These are phyloP conservation scores for Laticauda colubrina DNA, from an alignment of 2,113 vertebrate species.

Conservation along the genomic window DNA sequence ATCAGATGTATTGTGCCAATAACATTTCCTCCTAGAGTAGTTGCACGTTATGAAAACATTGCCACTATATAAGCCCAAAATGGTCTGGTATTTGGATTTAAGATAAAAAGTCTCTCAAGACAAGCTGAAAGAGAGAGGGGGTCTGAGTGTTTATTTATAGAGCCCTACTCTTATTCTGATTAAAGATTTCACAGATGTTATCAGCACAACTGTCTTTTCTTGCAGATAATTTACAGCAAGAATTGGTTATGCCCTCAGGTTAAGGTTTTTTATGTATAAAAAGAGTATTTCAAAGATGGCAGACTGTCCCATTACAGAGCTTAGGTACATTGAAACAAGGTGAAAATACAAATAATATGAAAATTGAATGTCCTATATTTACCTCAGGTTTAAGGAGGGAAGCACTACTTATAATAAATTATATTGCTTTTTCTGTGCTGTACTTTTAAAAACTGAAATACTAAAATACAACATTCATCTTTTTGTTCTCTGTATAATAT, in stretches of 20 bases:
- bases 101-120: not conserved
- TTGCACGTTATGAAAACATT: not conserved
- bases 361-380: not conserved
- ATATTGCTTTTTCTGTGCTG: conserved; percentile 28
- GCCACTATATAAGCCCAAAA: not conserved
- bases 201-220: not conserved
- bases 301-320: conserved; percentile 22
- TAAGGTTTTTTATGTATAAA: conserved; percentile 31
- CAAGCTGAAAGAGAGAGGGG: not conserved
- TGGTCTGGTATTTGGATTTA: not conserved
- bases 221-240: conserved; percentile 23
- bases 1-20: not conserved
- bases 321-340: conserved; percentile 39
- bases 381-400: conserved; percentile 46
- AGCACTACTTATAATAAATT: conserved; percentile 39
- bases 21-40: not conserved
- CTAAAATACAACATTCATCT: not conserved
- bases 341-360: conserved; percentile 33
- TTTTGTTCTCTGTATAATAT: conserved; percentile 24
- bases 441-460: conserved; percentile 41
- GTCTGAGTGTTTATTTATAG: not conserved
- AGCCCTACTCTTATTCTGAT: not conserved
- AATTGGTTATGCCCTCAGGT: not conserved
- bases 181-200: not conserved
- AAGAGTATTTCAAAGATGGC: conserved; percentile 34